Base-by-base conservation (phyloP, 2,888 invertebrate genomes). In the Ernsta delagoae region DNA sequence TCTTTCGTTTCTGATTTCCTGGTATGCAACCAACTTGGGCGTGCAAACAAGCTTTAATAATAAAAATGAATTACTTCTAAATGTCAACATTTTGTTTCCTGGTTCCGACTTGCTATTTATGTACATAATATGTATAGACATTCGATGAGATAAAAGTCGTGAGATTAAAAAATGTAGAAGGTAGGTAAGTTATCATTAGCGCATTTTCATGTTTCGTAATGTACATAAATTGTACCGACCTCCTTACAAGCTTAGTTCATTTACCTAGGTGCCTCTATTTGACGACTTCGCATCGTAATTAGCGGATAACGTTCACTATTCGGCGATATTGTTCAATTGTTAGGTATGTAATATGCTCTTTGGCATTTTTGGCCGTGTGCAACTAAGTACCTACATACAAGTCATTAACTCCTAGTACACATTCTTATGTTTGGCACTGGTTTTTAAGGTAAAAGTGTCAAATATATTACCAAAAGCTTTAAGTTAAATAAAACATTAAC, bases 1-100 rank as follows among this genome's bases (percentile, higher is more conserved):
- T 85, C 85, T 83, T 82, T 78, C 74, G 73, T 79, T 80, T 75
- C 80, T 83, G 77, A 81, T 76, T 85, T 88, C 88, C 85, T 90
- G 81, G 83, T 87, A 61, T 64, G 43, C 41, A 12, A 41, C 24
- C 70, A 72, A 71, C 65, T 70, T 59, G 61, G 65, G 72, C 73
- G 66, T 70, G 73, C 71, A 75, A 74, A 74, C 76, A 75, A 70
- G 73, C 71, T 75, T 73, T 62, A 48, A 43, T 16, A 24, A 70
- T 31, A 45, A 59, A 61, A 65, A 39, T 61, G n/a, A 36, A 50
- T 50, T 41, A 48, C 64, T 24, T 60, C 71, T 16, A 48, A 59
- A 70, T 60, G 64, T 70, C 45, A 41, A 66, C 31, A 41, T 31
- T 31, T 8, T 24, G 31, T 45, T 65, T 57, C 36, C 65, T 57